Conservation (phyloP, 1,140 invertebrate genomes). For the Diorhabda sublineata region DNA sequence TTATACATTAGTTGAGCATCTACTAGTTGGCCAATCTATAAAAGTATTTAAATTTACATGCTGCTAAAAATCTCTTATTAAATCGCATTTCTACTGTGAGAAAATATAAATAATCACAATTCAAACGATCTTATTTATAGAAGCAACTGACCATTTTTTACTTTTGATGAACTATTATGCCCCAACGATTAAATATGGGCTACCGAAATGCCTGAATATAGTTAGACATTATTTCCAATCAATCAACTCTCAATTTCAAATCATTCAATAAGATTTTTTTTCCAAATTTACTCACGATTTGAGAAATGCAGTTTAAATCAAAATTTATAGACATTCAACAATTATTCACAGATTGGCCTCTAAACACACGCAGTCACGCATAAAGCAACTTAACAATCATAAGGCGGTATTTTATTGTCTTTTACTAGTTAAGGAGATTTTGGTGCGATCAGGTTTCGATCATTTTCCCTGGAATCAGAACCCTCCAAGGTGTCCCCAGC, state of each 20-base stretch:
- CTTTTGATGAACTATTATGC: too few relatives aligned
- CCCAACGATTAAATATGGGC: too few relatives aligned
- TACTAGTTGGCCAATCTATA: conserved; percentile 25
- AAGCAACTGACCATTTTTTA: too few relatives aligned
- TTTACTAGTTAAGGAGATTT: conserved; percentile 33
- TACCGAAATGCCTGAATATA: too few relatives aligned
- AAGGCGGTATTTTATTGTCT: conserved; percentile 42
- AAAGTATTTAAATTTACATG: background rate
- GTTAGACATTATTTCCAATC: too few relatives aligned
- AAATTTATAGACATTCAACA: conserved; percentile 23
- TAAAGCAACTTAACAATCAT: conserved; percentile 36
- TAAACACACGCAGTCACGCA: conserved; percentile 21
- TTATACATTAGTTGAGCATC: background rate
- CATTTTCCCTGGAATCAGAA: conserved; percentile 29
- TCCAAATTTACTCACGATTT: too few relatives aligned
- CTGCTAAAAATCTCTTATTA: too few relatives aligned
- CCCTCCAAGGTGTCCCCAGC: conserved; percentile 39
- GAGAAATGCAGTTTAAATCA: conserved; percentile 15
- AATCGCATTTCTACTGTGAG: too few relatives aligned
- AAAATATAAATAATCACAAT: too few relatives aligned
- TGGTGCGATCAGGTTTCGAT: conserved; percentile 29
- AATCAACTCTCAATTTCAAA: too few relatives aligned
- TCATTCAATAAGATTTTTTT: too few relatives aligned
- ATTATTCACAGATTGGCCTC: conserved; percentile 28
- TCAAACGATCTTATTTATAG: too few relatives aligned